A percentile compares a stretch with the other conserved stretches of the same genome.
Conservation (phyloP, 2,888 invertebrate genomes). For the Diaphora mendica region DNA sequence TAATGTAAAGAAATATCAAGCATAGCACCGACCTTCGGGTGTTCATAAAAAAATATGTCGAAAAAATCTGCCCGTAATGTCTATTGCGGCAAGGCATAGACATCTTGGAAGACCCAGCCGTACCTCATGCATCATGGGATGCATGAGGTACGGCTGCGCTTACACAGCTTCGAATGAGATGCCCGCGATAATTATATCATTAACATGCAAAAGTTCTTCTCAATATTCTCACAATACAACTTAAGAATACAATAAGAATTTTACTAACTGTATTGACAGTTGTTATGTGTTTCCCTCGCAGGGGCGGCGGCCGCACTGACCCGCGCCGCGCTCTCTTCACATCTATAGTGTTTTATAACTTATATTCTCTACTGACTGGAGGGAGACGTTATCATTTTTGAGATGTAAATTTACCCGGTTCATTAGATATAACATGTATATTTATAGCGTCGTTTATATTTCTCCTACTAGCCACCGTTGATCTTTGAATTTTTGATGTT, state of each 20-base stretch:
- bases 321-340: conserved; percentile 48
- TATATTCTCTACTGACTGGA: conserved; percentile 76
- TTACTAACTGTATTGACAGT: background rate
- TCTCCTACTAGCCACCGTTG: conserved; percentile 79
- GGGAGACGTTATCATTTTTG: conserved; percentile 82
- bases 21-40: background rate
- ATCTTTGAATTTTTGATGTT: conserved; percentile 80
- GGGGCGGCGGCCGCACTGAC: conserved; percentile 50
- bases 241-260: background rate
- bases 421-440: conserved; percentile 69
- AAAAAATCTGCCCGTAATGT: background rate
- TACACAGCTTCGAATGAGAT: background rate
- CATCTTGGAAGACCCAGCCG: background rate
- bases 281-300: conserved; percentile 15
- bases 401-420: conserved; percentile 84
- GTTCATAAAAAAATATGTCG: background rate
- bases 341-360: conserved; percentile 70
- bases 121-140: background rate
- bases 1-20: too few relatives aligned
- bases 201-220: background rate
- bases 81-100: background rate
- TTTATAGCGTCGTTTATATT: conserved; percentile 81
- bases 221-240: background rate
- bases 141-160: too few relatives aligned
- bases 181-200: background rate